phyloP scores from a whole-genome alignment of 2,113 vertebrate genomes.

The Taurulus bubalis region DNA sequence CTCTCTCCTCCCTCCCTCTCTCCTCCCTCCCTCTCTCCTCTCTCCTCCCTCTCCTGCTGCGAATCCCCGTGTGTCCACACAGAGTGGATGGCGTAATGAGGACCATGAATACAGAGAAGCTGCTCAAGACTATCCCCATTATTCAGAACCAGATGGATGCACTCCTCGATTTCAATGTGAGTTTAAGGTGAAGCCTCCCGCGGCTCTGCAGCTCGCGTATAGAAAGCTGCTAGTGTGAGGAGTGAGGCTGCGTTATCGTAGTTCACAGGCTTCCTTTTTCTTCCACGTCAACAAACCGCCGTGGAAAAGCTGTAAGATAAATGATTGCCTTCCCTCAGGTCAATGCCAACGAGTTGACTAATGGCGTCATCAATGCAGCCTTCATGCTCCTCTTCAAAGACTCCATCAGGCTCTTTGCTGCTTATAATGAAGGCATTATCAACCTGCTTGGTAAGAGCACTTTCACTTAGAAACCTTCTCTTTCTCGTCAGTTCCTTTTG shows the following conservation, averaged over 20 bases:
- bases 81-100: constrained; percentile 98
- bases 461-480: not conserved
- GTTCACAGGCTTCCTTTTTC: constrained; percentile 6
- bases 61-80: constrained; percentile 32
- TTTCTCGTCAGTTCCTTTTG: not conserved
- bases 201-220: not conserved
- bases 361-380: constrained; percentile 98
- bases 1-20: not conserved
- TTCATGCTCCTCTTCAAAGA: constrained; percentile 99
- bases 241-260: not conserved
- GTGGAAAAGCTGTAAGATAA: constrained; percentile 31
- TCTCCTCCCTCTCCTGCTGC: constrained; percentile 3
- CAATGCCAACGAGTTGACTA: constrained; percentile 99
- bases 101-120: constrained; percentile 98
- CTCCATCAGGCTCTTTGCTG: constrained; percentile 97
- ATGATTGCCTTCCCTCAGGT: constrained; percentile 84
- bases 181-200: constrained; percentile 69
- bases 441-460: constrained; percentile 92
- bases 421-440: constrained; percentile 99
- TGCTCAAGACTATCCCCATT: constrained; percentile 97
- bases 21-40: not conserved
- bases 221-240: constrained; percentile 17
- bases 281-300: constrained; percentile 29
- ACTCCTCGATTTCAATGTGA: constrained; percentile 98
- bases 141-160: constrained; percentile 99